These are phyloP conservation scores for Drymonia ruficornis DNA, from an alignment of 2,888 invertebrate species.

Conservation along the genomic window DNA sequence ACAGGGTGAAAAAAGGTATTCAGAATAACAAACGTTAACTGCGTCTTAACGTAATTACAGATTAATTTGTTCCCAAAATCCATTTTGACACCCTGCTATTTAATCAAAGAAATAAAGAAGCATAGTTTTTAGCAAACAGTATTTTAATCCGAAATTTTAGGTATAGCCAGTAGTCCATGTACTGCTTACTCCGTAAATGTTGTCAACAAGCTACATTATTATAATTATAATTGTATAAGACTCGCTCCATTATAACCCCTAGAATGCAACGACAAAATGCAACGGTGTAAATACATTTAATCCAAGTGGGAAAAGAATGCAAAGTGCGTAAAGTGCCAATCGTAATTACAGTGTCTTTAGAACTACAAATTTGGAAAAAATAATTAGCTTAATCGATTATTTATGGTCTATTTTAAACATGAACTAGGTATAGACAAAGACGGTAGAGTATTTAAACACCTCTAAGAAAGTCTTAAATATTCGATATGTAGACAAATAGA, in stretches of 20 bases:
- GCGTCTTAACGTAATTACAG: not conserved
- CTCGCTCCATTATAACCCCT: slow-evolving; percentile 43
- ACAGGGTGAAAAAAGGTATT: not conserved
- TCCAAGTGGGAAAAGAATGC: slow-evolving; percentile 63
- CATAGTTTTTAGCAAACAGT: not conserved
- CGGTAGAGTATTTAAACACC: slow-evolving; percentile 24
- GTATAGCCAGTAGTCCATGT: slow-evolving; percentile 22
- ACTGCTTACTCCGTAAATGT: slow-evolving; percentile 74
- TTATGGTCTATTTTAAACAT: slow-evolving; percentile 30
- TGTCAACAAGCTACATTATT: slow-evolving; percentile 70
- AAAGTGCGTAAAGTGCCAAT: slow-evolving; percentile 73
- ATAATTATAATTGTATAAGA: slow-evolving; percentile 54
- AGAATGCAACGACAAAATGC: slow-evolving; percentile 75
- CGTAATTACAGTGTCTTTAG: slow-evolving; percentile 59
- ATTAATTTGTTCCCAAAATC: slow-evolving; percentile 1
- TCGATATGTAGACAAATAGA: slow-evolving; percentile 39
- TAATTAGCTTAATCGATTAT: slow-evolving; percentile 1
- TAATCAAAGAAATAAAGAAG: not conserved
- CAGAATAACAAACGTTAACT: not conserved
- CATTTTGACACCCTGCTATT: slow-evolving; percentile 9
- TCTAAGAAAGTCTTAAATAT: slow-evolving; percentile 28
- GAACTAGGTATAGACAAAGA: slow-evolving; percentile 4
- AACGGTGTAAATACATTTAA: slow-evolving; percentile 70
- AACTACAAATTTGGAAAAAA: slow-evolving; percentile 53
- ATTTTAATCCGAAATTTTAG: not conserved